Percentiles rank a stretch among this genome's conserved stretches.
These are phyloP conservation scores for Phyllostomus hastatus DNA, from an alignment of 2,113 vertebrate species.

Conservation along the genomic window DNA sequence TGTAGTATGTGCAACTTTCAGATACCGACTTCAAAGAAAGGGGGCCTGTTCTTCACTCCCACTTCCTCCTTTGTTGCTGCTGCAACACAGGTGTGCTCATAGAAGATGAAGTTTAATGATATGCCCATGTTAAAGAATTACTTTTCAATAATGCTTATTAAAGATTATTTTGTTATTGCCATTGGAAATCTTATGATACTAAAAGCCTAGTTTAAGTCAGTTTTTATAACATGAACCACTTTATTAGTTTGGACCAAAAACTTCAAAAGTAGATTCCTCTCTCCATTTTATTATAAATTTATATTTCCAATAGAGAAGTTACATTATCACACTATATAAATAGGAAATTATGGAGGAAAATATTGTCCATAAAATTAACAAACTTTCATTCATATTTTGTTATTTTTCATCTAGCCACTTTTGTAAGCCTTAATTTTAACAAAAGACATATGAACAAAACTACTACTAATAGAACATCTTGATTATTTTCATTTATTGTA, in stretches of 20 bases:
- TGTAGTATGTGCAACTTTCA: background rate
- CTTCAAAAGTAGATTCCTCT: background rate
- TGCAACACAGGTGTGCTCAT: background rate
- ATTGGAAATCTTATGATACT: background rate
- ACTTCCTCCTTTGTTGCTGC: background rate
- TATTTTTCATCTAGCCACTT: background rate
- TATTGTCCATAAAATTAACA: background rate
- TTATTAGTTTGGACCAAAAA: background rate
- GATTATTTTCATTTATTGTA: background rate
- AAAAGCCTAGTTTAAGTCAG: background rate
- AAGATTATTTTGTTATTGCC: background rate
- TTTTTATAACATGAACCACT: background rate
- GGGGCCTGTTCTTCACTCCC: background rate
- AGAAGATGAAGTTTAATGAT: background rate
- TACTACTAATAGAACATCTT: background rate
- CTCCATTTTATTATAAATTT: background rate
- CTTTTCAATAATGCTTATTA: background rate
- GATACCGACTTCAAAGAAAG: background rate
- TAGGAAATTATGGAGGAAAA: background rate
- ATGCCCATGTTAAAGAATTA: background rate
- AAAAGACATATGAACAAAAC: background rate
- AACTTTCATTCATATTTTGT: background rate
- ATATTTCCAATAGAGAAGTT: background rate
- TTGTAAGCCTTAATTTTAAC: conserved; percentile 5
- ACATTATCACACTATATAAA: background rate